A percentile compares a stretch with the other conserved stretches of the same genome.
Conservation (phyloP, 2,797 vertebrate genomes). For the Euphonia xanthogaster region DNA sequence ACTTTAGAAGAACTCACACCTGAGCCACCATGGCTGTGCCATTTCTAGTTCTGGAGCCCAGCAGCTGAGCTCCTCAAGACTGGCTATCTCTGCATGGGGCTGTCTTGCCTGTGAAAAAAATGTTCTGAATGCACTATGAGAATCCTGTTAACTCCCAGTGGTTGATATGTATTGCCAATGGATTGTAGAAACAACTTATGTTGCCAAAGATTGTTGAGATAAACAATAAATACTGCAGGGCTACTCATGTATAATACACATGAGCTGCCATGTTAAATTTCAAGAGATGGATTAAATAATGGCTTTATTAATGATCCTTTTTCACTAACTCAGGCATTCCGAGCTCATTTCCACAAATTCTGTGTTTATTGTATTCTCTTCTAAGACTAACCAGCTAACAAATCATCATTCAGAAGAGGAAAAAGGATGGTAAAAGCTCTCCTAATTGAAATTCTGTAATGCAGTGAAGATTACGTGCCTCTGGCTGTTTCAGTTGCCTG, state of each 20-base stretch:
- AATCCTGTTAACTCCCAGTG: not conserved
- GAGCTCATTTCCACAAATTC: not conserved
- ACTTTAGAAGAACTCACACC: not conserved
- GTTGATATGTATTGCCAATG: not conserved
- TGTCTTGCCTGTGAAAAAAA: not conserved
- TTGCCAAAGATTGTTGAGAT: slow-evolving; percentile 18
- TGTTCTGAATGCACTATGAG: not conserved
- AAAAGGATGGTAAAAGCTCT: not conserved
- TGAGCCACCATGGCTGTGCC: not conserved
- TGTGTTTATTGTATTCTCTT: not conserved
- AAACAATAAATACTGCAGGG: not conserved
- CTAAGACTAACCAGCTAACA: not conserved
- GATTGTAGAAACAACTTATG: not conserved
- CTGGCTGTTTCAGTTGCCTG: slow-evolving; percentile 29
- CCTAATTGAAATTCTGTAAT: not conserved
- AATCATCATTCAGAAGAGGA: not conserved
- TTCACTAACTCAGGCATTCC: not conserved
- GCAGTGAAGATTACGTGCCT: not conserved
- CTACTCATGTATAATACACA: not conserved
- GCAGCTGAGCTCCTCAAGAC: not conserved
- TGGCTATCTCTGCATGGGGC: not conserved
- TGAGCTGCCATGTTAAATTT: not conserved
- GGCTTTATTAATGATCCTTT: not conserved
- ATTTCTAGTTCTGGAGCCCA: not conserved
- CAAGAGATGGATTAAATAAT: not conserved